Evolutionary conservation across 2,888 invertebrate species (phyloP).

Genomic region (Glyphotaelius pellucidus): DNA sequence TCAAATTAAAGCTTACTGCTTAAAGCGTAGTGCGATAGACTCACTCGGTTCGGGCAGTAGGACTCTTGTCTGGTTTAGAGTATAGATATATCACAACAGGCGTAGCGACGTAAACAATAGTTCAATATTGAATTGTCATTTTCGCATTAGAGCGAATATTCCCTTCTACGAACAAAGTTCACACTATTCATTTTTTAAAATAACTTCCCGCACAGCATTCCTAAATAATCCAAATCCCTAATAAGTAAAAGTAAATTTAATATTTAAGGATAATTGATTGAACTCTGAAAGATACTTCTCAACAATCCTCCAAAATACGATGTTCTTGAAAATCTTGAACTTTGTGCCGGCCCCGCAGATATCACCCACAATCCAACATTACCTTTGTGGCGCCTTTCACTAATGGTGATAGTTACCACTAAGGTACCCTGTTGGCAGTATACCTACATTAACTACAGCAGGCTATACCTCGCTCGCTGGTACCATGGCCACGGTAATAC

Average conservation of each 20-base stretch:
- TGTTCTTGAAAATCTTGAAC: neutral
- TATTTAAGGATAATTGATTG: too few species aligned
- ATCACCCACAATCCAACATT: conserved; percentile 49
- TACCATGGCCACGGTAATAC: conserved; percentile 67
- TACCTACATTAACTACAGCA: neutral
- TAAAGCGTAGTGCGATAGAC: too few species aligned
- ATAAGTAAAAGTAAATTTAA: too few species aligned
- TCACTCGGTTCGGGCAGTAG: too few species aligned
- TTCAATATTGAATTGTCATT: too few species aligned
- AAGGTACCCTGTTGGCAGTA: neutral
- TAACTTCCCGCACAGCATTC: neutral
- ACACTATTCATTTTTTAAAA: neutral
- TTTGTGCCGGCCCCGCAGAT: conserved; percentile 25
- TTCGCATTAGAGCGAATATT: neutral
- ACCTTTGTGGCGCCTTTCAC: conserved; percentile 58
- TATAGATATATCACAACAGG: too few species aligned
- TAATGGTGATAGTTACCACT: conserved; percentile 62
- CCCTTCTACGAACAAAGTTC: neutral
- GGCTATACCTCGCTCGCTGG: conserved; percentile 14
- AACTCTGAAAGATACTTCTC: neutral
- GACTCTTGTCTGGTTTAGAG: too few species aligned
- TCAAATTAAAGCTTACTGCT: too few species aligned
- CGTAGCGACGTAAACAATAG: too few species aligned
- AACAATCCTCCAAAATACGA: neutral
- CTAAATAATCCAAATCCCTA: too few species aligned